phyloP scores from a whole-genome alignment of 2,797 vertebrate species.

The Danio albolineatus region DNA sequence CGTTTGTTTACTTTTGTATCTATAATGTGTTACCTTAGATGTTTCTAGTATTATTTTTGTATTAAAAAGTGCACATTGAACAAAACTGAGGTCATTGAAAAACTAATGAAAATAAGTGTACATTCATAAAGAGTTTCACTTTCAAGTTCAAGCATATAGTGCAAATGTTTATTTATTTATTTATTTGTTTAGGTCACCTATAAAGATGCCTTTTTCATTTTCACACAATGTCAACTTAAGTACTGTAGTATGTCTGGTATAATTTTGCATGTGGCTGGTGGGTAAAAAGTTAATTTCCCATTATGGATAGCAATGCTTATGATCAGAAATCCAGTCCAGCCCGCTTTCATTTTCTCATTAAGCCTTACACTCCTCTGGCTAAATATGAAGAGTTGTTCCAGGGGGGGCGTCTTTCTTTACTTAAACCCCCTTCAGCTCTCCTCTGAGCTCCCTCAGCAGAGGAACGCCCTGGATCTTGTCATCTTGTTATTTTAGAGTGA shows the following conservation, averaged over 20 bases:
- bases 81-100: background rate
- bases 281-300: background rate
- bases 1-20: too few species aligned
- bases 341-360: constrained; percentile 51
- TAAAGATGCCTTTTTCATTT: background rate
- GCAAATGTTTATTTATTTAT: background rate
- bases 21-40: too few species aligned
- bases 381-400: constrained; percentile 51
- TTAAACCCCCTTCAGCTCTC: constrained; percentile 20
- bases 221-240: background rate
- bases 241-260: background rate
- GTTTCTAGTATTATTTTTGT: background rate
- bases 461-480: constrained; percentile 63
- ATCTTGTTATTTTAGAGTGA: constrained; percentile 39
- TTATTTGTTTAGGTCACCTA: background rate
- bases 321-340: constrained; percentile 28
- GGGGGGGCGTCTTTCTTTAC: constrained; percentile 1
- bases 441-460: constrained; percentile 47
- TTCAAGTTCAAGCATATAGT: background rate
- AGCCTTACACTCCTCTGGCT: constrained; percentile 36
- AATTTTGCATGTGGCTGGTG: background rate
- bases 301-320: constrained; percentile 4
- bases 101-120: background rate
- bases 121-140: background rate
- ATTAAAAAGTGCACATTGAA: background rate